These are phyloP conservation scores for Knipowitschia caucasica DNA, from an alignment of 2,797 vertebrate genomes.

Conservation along the genomic window DNA sequence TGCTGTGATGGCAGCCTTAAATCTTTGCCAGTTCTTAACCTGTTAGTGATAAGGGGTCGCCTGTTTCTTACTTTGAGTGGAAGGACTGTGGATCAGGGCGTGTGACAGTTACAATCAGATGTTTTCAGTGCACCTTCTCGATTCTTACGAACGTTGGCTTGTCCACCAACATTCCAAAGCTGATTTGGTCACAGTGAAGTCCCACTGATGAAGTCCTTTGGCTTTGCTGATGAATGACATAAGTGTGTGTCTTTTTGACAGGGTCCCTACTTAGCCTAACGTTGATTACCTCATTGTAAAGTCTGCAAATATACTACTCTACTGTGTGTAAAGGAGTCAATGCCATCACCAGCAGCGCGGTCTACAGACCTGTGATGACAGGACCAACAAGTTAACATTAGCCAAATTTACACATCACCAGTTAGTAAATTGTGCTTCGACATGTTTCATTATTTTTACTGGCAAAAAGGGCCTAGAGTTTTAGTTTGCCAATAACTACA, in stretches of 20 bases:
- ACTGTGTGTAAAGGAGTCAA: constrained; percentile 75
- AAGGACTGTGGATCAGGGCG: constrained; percentile 69
- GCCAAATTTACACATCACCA: constrained; percentile 46
- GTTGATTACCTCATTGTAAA: constrained; percentile 82
- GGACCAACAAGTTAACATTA: constrained; percentile 71
- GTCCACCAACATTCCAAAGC: constrained; percentile 74
- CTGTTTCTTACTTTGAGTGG: constrained; percentile 53
- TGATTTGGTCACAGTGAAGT: constrained; percentile 55
- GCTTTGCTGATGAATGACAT: constrained; percentile 66
- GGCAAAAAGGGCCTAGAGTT: constrained; percentile 38
- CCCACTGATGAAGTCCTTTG: constrained; percentile 45
- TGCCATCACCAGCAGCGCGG: constrained; percentile 79
- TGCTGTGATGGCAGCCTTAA: constrained; percentile 64
- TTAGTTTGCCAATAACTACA: constrained; percentile 29
- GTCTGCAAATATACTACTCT: constrained; percentile 82
- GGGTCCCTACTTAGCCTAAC: constrained; percentile 71
- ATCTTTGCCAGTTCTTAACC: constrained; percentile 35
- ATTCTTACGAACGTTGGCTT: constrained; percentile 44
- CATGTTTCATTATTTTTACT: constrained; percentile 40
- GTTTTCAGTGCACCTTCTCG: constrained; percentile 67
- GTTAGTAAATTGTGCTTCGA: constrained; percentile 45
- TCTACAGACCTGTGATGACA: constrained; percentile 73
- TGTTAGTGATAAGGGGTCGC: constrained; percentile 37
- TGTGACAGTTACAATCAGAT: constrained; percentile 74
- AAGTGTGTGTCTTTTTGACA: constrained; percentile 66